Percentiles rank a stretch among this genome's conserved stretches.
phyloP scores from a whole-genome alignment of 2,113 vertebrate genomes.

The Pyrgilauda ruficollis region DNA sequence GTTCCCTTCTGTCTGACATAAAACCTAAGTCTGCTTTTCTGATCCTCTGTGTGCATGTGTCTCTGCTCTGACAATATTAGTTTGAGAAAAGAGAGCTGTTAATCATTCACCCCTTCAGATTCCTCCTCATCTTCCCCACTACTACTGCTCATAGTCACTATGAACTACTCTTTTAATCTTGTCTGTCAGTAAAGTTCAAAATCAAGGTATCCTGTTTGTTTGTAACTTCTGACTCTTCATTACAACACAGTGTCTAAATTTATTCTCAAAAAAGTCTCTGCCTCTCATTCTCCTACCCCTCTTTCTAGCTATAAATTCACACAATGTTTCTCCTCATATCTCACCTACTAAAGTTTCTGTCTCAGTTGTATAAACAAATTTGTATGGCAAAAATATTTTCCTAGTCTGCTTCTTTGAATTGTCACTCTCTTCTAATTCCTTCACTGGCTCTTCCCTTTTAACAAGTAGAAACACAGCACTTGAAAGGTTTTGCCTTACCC shows the following conservation, averaged over 20 bases:
- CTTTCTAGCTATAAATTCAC: neutral
- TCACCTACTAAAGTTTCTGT: neutral
- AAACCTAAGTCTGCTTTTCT: conserved; percentile 7
- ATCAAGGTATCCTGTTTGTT: neutral
- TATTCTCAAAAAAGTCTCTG: neutral
- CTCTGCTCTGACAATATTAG: neutral
- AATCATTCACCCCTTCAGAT: neutral
- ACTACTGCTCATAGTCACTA: neutral
- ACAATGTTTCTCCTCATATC: neutral
- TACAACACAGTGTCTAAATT: neutral
- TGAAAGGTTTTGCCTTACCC: neutral
- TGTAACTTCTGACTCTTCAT: neutral
- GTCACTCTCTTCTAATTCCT: neutral
- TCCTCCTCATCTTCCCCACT: neutral
- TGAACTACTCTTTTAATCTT: neutral
- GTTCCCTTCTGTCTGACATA: neutral
- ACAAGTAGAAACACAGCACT: neutral
- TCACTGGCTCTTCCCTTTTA: neutral
- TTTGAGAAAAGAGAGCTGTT: neutral
- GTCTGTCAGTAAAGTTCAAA: neutral
- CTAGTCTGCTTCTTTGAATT: conserved; percentile 20
- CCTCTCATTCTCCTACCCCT: neutral
- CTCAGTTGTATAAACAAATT: neutral
- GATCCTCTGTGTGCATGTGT: neutral
- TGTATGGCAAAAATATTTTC: conserved; percentile 41